Base-by-base conservation (phyloP, 2,113 vertebrate genomes). In the Taurulus bubalis region DNA sequence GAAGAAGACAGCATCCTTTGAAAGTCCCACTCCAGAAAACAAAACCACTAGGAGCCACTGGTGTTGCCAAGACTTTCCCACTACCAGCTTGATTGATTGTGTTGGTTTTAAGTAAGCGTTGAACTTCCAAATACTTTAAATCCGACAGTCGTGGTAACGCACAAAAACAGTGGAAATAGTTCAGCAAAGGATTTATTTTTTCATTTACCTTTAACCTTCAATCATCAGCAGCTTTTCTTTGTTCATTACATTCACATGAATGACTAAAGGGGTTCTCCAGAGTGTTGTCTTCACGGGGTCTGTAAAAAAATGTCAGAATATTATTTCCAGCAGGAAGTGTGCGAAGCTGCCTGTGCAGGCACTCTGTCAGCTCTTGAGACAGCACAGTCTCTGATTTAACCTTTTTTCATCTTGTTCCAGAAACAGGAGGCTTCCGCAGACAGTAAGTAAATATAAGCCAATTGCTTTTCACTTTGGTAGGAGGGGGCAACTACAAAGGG, bases 401-500 rank as follows among this genome's bases (percentile, higher is more conserved):
- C 32, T 51, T 68, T 90, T 81, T 80, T 88, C 71, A 65, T 86
- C 72, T 73, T 56, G 60, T 60, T 85, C 79, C 75, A 80, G 79
- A 88, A 89, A 86, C 59, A 77, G 81, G 60, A 76, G 56, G 68
- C 71, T 63, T 90, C 55, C 77, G 62, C 86, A 86, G 88, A 84
- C 86, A 79, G 83, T 75, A 77, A 90, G 87, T 84, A 91, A 94
- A 93, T 82, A 93, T 81, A 91, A 91, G 85, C 77, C 87, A 90
- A 83, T 76, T 91, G 80, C 76, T 89, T 83, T 88, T 85, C 66
- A 78, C 74, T 79, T 80, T 82, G 40, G 71, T 62, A 49, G 42
- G 77, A 18, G 58, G 59, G 60, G 76, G 59, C 24, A 60, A 71
- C 79, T 85, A 6, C 63, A 75, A 58, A 59, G 58, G 70, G 30